These are phyloP conservation scores for Mycalesis mineus DNA, from an alignment of 2,888 invertebrate species.

Conservation along the genomic window DNA sequence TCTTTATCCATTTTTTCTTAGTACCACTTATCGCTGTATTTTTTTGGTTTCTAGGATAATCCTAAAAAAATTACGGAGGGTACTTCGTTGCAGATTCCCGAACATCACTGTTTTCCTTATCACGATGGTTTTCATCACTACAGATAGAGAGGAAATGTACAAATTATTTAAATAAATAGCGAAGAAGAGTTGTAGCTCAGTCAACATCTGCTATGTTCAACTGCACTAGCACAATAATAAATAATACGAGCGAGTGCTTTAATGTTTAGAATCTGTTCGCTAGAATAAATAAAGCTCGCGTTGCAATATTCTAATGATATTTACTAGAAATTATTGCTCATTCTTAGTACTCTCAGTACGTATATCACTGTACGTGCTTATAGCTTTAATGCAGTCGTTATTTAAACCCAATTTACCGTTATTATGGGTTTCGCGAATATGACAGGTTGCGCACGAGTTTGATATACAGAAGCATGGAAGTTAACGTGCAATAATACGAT, in stretches of 20 bases:
- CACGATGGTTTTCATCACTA: too few relatives aligned
- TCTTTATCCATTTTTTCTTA: too few relatives aligned
- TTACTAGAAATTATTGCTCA: constrained; percentile 30
- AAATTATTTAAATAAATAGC: constrained; percentile 8
- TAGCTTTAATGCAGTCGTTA: constrained; percentile 22
- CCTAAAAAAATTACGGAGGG: too few relatives aligned
- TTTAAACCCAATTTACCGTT: constrained; percentile 23
- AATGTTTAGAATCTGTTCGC: constrained; percentile 20
- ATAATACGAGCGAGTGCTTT: constrained; percentile 17
- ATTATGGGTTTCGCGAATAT: constrained; percentile 35
- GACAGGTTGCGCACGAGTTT: constrained; percentile 56
- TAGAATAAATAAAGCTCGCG: constrained; percentile 29
- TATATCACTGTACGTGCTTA: constrained; percentile 15
- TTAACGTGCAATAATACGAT: constrained; percentile 61
- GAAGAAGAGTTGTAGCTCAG: constrained; percentile 8
- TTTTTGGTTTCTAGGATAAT: too few relatives aligned
- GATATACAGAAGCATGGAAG: constrained; percentile 56
- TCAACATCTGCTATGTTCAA: constrained; percentile 22
- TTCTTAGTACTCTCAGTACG: constrained; percentile 24
- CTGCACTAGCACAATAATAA: constrained; percentile 23
- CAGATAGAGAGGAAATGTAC: too few relatives aligned
- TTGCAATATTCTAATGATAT: constrained; percentile 32
- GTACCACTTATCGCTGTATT: too few relatives aligned
- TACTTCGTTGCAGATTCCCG: too few relatives aligned
- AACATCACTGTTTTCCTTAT: too few relatives aligned